Evolutionary conservation across 2,888 invertebrate species (phyloP), one percentile per base, ranked within the genome.

Genomic region (Micoletzkya japonica): DNA sequence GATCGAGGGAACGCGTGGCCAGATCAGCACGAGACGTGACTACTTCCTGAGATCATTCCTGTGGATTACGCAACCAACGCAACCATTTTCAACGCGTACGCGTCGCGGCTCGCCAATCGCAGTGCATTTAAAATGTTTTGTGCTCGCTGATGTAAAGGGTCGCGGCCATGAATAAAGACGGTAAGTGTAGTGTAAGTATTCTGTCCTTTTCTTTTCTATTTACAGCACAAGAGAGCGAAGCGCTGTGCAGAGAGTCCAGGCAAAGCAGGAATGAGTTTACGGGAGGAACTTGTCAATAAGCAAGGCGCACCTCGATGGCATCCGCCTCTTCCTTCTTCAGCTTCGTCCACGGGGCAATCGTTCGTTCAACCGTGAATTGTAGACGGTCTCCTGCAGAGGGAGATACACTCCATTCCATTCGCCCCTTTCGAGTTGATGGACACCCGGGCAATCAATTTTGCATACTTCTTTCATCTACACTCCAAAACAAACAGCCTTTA

Each of bases 1-100:
- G 72, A 70, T 84, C 80, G 26, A 84, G 69, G n/a, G 82, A 70
- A 17, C 79, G 76, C n/a, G 54, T 73, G 1, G 68, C 71, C 61
- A 73, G 71, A 44, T 78, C 76, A 70, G 76, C 82, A 14, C 82
- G 76, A 39, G 70, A 74, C 50, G 76, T 75, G 14, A 84, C 74
- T 6, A 81, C 82, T 54, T 73, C 70, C 80, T 81, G 72, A n/a
- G 80, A 63, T 10, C 2, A 36, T 14, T 44, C 44, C 10, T 44
- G 20, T 68, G 72, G 61, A 70, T 44, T n/a, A 17, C n/a, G 14
- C n/a, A 44, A 17, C n/a, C n/a, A 44, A 44, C 49, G 20, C 14
- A n/a, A n/a, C n/a, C n/a, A n/a, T n/a, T n/a, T n/a, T n/a, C n/a
- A n/a, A n/a, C n/a, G n/a, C n/a, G n/a, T n/a, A n/a, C n/a, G n/a